Conservation (phyloP, 2,797 vertebrate genomes). For the Chanos chanos region DNA sequence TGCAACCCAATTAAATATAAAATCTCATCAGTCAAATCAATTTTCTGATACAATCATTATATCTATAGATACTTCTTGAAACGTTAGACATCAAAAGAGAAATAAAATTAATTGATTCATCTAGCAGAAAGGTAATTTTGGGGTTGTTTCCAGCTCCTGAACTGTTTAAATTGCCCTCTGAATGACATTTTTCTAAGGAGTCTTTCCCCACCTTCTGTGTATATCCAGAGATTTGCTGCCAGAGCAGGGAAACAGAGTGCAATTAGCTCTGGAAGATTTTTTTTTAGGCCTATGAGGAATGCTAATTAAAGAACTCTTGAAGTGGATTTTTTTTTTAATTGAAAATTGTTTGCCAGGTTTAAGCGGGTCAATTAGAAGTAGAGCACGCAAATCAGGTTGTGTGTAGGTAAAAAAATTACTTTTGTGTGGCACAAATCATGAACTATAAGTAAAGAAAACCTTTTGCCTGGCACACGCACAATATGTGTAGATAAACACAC, state of each 20-base stretch:
- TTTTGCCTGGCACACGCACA: too few relatives aligned
- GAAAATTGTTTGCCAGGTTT: slow-evolving; percentile 39
- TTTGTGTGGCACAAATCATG: slow-evolving; percentile 4
- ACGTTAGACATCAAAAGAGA: neutral
- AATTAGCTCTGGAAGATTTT: slow-evolving; percentile 34
- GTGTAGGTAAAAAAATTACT: slow-evolving; percentile 5
- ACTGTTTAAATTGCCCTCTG: slow-evolving; percentile 10
- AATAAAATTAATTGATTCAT: too few relatives aligned
- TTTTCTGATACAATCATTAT: too few relatives aligned
- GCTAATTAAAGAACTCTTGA: slow-evolving; percentile 42
- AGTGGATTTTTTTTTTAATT: slow-evolving; percentile 40
- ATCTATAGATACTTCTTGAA: too few relatives aligned
- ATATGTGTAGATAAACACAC: neutral
- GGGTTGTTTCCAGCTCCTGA: neutral
- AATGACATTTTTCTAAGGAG: neutral
- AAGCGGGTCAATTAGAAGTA: slow-evolving; percentile 38
- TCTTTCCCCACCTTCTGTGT: slow-evolving; percentile 3
- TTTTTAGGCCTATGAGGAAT: slow-evolving; percentile 39
- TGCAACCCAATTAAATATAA: too few relatives aligned
- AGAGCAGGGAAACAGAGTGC: slow-evolving; percentile 17
- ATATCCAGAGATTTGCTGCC: slow-evolving; percentile 1
- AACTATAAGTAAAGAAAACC: slow-evolving; percentile 16
- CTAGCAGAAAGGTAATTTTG: neutral
- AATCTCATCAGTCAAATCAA: too few relatives aligned
- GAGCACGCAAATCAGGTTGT: slow-evolving; percentile 5